Base-by-base conservation (phyloP, 2,888 invertebrate genomes). In the Itoplectis maculator region DNA sequence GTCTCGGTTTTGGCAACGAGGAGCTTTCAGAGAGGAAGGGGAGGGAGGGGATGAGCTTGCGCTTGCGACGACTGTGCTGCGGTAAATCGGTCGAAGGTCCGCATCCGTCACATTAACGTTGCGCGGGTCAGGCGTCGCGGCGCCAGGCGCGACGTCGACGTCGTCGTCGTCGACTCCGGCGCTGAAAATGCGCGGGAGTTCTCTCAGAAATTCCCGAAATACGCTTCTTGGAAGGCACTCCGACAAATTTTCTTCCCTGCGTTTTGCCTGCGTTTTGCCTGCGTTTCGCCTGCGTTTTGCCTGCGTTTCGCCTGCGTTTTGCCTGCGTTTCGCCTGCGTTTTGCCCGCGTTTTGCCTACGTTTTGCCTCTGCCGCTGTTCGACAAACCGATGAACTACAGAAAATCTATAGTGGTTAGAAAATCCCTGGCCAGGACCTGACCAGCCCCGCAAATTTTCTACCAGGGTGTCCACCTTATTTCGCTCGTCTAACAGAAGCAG, bases 41-140 rank as follows among this genome's bases (percentile, higher is more conserved):
- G 29, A n/a, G 40, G 54, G n/a, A 13, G 54, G 63, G 23, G 23
- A 45, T 29, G 20, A 23, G 40, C 51, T 73, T 77, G 77, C 72
- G 72, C 77, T n/a, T 73, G 73, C 63, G 74, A 72, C 72, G 69
- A 54, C 69, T 47, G n/a, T n/a, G n/a, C 70, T 59, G 83, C 72
- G 65, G 83, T 81, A 82, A 82, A 82, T 78, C 81, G 81, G 81
- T 81, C 81, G 81, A 73, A 73, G 45, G 70, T 74, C 75, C 74
- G 78, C 84, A 88, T 88, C 83, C 87, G 87, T 87, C 85, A 84
- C 88, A 85, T 86, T 82, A 85, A n/a, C 86, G 85, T 89, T 87
- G 89, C 88, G 88, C 86, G 84, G 87, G 88, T 88, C 88, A 85
- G 88, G 89, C 90, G 87, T 89, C 89, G 84, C 29, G 87, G 87